Evolutionary conservation across 2,888 invertebrate genomes (phyloP).

Genomic region (Octodonta nipae): DNA sequence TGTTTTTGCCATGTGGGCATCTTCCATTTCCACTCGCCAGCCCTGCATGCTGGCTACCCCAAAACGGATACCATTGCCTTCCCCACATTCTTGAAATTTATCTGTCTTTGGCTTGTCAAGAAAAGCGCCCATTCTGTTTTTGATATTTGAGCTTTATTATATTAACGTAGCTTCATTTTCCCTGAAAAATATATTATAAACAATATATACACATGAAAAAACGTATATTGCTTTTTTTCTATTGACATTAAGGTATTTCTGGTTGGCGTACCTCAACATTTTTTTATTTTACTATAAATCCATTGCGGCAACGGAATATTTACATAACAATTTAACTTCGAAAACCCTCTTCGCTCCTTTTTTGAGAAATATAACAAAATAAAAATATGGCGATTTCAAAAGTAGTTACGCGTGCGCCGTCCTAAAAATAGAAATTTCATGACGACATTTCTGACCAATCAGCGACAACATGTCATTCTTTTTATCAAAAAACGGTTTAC

Average conservation of each 20-base stretch:
- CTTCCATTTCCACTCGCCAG: conserved; percentile 97
- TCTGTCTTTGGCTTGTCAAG: conserved; percentile 97
- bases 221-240: background rate
- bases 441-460: conserved; percentile 32
- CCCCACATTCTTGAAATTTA: conserved; percentile 88
- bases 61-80: conserved; percentile 82
- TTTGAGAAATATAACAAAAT: conserved; percentile 26
- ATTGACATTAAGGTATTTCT: too few species aligned
- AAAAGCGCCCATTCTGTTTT: conserved; percentile 81
- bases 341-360: conserved; percentile 17
- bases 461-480: too few species aligned
- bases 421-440: conserved; percentile 31
- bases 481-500: too few species aligned
- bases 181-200: conserved; percentile 8
- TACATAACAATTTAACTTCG: conserved; percentile 12
- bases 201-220: conserved; percentile 4
- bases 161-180: conserved; percentile 28
- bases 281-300: conserved; percentile 16
- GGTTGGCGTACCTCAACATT: conserved; percentile 6
- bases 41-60: conserved; percentile 92
- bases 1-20: conserved; percentile 86
- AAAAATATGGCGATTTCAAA: conserved; percentile 34
- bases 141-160: conserved; percentile 13
- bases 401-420: conserved; percentile 31
- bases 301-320: conserved; percentile 15